phyloP scores from a whole-genome alignment of 2,888 invertebrate genomes.

The Phytoseiulus persimilis region DNA sequence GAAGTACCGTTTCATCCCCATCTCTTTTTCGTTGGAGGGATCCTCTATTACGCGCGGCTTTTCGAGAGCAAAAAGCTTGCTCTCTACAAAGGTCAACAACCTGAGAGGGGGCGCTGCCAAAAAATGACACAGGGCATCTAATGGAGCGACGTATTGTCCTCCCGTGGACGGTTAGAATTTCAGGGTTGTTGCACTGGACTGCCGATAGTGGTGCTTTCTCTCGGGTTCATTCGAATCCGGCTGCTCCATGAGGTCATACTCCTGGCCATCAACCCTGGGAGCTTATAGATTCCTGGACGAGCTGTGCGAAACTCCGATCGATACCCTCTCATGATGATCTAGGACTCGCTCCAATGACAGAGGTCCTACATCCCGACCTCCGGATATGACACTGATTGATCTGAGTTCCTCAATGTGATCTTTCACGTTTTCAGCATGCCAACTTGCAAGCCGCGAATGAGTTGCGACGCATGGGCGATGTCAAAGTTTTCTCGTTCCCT shows the following conservation, averaged over 20 bases:
- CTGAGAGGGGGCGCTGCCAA: not conserved
- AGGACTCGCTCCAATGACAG: no score
- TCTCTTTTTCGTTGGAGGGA: not conserved
- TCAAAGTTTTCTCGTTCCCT: conserved; percentile 16
- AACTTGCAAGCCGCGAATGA: conserved; percentile 24
- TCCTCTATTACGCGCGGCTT: not conserved
- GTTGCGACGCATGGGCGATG: not conserved
- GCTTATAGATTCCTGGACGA: no score
- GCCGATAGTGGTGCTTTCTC: not conserved
- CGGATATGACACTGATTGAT: no score
- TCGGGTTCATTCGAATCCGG: not conserved
- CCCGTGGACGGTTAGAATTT: not conserved
- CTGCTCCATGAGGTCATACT: no score
- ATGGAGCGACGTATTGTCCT: not conserved
- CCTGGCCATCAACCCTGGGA: not conserved
- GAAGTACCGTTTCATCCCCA: not conserved
- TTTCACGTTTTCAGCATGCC: not conserved
- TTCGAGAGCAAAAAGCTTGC: not conserved
- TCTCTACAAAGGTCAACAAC: not conserved
- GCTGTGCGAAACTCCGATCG: no score
- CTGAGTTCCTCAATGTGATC: not conserved
- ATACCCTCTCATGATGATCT: no score
- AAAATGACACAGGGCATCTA: not conserved
- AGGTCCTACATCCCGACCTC: no score
- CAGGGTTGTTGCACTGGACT: not conserved